Conservation (phyloP, 2,797 vertebrate species). For the Neosalanx taihuensis region DNA sequence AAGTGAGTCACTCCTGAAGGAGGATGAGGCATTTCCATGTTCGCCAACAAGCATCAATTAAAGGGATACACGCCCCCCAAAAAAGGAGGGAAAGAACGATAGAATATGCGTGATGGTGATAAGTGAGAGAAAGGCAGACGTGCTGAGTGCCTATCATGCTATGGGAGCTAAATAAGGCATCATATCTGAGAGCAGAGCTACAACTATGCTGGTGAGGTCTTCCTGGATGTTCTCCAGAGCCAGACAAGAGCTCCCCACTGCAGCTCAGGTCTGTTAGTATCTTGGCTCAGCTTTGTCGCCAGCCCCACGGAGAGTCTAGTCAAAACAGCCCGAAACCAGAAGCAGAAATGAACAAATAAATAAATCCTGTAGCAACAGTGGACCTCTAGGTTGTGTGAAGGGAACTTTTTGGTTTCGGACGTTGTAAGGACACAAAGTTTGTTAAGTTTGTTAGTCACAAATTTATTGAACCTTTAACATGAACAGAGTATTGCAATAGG, state of each 20-base stretch:
- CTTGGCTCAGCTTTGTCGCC: constrained; percentile 34
- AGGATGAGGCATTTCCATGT: too few species aligned
- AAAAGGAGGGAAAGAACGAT: neutral
- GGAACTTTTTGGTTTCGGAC: too few species aligned
- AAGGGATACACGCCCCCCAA: too few species aligned
- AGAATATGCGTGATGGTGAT: neutral
- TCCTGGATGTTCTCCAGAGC: neutral
- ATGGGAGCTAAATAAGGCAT: too few species aligned
- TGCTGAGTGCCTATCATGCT: too few species aligned
- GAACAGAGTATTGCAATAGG: too few species aligned
- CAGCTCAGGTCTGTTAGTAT: constrained; percentile 26
- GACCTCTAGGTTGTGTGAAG: constrained; percentile 25
- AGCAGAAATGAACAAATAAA: constrained; percentile 37
- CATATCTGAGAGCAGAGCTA: too few species aligned
- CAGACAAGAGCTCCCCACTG: neutral
- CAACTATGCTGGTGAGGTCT: too few species aligned
- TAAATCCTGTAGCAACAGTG: constrained; percentile 43
- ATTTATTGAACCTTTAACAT: too few species aligned
- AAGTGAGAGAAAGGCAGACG: neutral
- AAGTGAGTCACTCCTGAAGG: neutral
- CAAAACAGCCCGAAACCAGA: neutral
- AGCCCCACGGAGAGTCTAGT: constrained; percentile 13
- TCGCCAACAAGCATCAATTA: too few species aligned
- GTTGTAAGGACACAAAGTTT: too few species aligned
- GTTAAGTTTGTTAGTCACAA: too few species aligned